phyloP scores from a whole-genome alignment of 2,888 invertebrate species.

The Agriotes lineatus region DNA sequence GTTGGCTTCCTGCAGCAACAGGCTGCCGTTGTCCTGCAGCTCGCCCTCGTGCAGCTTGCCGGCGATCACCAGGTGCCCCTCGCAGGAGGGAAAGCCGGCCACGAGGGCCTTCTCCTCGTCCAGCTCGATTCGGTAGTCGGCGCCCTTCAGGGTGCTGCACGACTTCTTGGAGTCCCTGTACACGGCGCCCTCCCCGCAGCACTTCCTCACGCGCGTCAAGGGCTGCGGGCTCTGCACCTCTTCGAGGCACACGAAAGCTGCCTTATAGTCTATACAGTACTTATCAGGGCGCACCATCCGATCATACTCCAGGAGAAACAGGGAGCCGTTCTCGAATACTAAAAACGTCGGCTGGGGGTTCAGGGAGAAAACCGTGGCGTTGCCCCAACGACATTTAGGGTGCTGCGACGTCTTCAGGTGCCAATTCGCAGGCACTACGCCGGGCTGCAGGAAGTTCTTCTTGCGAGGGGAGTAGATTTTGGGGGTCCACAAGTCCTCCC shows the following conservation, averaged over 20 bases:
- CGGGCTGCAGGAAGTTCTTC: slow-evolving; percentile 62
- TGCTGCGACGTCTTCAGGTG: slow-evolving; percentile 58
- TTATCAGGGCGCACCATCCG: slow-evolving; percentile 68
- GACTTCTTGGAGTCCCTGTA: slow-evolving; percentile 71
- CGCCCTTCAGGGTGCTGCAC: slow-evolving; percentile 63
- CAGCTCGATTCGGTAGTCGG: slow-evolving; percentile 57
- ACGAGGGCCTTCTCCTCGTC: slow-evolving; percentile 56
- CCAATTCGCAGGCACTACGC: slow-evolving; percentile 69
- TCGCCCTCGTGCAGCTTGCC: slow-evolving; percentile 70
- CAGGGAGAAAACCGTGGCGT: slow-evolving; percentile 27
- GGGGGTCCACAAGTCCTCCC: slow-evolving; percentile 28
- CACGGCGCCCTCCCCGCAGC: slow-evolving; percentile 76
- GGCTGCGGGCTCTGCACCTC: slow-evolving; percentile 55
- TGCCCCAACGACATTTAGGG: slow-evolving; percentile 64
- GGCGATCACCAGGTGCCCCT: slow-evolving; percentile 68
- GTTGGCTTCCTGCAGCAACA: slow-evolving; percentile 66
- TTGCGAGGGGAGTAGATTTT: slow-evolving; percentile 68
- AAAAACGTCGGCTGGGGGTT: slow-evolving; percentile 63
- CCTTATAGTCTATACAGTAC: slow-evolving; percentile 78
- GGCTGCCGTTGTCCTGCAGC: slow-evolving; percentile 70
- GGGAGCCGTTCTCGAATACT: slow-evolving; percentile 74
- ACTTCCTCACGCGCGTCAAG: slow-evolving; percentile 71
- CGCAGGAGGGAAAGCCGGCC: slow-evolving; percentile 63
- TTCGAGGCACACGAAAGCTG: slow-evolving; percentile 73
- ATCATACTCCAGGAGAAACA: slow-evolving; percentile 69